Evolutionary conservation across 1,140 invertebrate species (phyloP), one percentile per base, ranked within the genome.

Genomic region (Meloidogyne hapla): DNA sequence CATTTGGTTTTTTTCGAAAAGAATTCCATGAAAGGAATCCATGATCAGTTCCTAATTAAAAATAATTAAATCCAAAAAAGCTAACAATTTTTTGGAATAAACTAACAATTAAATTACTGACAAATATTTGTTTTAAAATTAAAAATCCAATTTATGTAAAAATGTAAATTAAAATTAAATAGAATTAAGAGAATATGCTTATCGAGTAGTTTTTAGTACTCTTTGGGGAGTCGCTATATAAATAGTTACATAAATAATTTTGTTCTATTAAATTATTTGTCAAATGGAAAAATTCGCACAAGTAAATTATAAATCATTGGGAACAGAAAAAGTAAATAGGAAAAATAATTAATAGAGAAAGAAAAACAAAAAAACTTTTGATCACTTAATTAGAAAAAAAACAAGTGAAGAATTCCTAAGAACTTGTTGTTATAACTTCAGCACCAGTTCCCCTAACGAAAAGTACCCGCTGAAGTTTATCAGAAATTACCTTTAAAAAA

Each of bases 371-470:
- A 48, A 18, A 18, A 2, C 3, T 48, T 48, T 15, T 48, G 13
- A 48, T 48, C 45, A 48, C 18, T 48, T 18, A 48, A 15, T 45
- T 42, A 12, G 18, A 48, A 18, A 2, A 48, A 48, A 65, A 65
- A 23, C 33, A 70, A 62, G 25, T 38, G 33, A n/a, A 42, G 18
- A 26, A 23, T 62, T 25, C 13, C 23, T 89, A 98, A 90, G 95
- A 98, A 90, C 96, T 98, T 88, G 98, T 98, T 83, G 96, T 99
- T 90, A 99, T 97, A 66, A 99, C 96, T 91, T 99, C 96, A 87
- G 94, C 92, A 56, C 96, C 96, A 81, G 94, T 93, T 77, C 96
- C 96, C 86, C 95, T 90, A 74, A 98, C 95, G 93, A 99, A 95
- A 82, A 99, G 90, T 80, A 98, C 95, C 88, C 93, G 91, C 88